phyloP scores from a whole-genome alignment of 2,888 invertebrate genomes.

The Folsomia candida region DNA sequence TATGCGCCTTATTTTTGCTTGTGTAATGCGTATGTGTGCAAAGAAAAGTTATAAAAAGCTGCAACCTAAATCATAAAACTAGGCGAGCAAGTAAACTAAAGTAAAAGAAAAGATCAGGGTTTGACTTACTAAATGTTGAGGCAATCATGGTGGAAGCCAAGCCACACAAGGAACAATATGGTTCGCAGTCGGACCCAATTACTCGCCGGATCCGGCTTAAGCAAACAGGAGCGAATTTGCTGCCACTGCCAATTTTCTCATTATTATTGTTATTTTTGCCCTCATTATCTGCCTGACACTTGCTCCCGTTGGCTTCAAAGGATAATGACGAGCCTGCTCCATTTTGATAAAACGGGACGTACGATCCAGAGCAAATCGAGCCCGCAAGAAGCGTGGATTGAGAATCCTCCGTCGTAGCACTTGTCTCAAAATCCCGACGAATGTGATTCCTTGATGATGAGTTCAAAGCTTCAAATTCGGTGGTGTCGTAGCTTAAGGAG shows the following conservation, averaged over 20 bases:
- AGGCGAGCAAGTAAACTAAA: neutral
- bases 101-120: neutral
- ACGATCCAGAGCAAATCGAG: neutral
- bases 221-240: constrained; percentile 27
- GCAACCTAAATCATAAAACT: neutral
- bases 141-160: constrained; percentile 31
- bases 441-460: neutral
- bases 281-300: neutral
- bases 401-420: constrained; percentile 15
- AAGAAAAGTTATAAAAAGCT: neutral
- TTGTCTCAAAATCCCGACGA: constrained; percentile 12
- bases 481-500: constrained; percentile 7
- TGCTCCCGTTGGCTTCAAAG: neutral
- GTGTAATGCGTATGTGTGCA: too few species aligned
- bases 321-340: neutral
- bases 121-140: constrained; percentile 42
- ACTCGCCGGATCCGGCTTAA: constrained; percentile 33
- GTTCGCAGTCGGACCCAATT: constrained; percentile 43
- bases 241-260: constrained; percentile 7
- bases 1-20: too few species aligned
- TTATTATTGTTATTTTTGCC: constrained; percentile 15
- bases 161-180: constrained; percentile 47
- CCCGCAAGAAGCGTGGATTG: constrained; percentile 10
- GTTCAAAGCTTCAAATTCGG: constrained; percentile 10
- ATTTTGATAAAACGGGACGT: neutral